phyloP scores from a whole-genome alignment of 2,113 vertebrate species.

The Otis tarda region DNA sequence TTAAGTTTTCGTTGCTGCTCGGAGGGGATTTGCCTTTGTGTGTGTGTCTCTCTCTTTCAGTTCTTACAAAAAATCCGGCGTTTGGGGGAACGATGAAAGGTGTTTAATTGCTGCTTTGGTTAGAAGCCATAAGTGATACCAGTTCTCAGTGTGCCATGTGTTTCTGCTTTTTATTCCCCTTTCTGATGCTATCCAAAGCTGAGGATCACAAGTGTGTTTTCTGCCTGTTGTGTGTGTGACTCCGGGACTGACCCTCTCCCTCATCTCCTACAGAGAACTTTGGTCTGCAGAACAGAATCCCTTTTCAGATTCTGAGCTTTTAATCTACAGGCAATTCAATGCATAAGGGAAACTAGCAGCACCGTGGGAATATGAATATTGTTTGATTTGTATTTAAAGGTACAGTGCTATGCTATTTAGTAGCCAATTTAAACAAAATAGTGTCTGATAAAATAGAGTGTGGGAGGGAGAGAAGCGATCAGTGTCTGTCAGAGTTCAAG shows the following conservation, averaged over 20 bases:
- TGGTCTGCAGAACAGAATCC: slow-evolving; percentile 66
- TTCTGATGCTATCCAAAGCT: slow-evolving; percentile 64
- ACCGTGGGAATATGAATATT: slow-evolving; percentile 68
- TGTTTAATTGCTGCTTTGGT: slow-evolving; percentile 69
- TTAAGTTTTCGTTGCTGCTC: slow-evolving; percentile 74
- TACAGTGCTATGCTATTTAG: slow-evolving; percentile 57
- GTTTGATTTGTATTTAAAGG: slow-evolving; percentile 71
- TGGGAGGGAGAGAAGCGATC: slow-evolving; percentile 8
- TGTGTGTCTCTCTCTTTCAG: slow-evolving; percentile 5
- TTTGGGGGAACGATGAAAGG: slow-evolving; percentile 60
- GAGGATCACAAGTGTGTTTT: slow-evolving; percentile 70
- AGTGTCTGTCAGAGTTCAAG: slow-evolving; percentile 35
- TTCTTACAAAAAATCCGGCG: slow-evolving; percentile 55
- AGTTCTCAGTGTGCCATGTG: slow-evolving; percentile 72
- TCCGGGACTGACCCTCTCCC: slow-evolving; percentile 68
- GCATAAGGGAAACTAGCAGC: slow-evolving; percentile 63
- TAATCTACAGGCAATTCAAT: slow-evolving; percentile 58
- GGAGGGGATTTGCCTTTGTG: slow-evolving; percentile 58
- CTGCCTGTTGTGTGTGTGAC: slow-evolving; percentile 71
- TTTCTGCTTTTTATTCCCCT: slow-evolving; percentile 68
- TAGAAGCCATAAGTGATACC: slow-evolving; percentile 64
- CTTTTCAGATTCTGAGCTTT: slow-evolving; percentile 70
- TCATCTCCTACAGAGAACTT: slow-evolving; percentile 72
- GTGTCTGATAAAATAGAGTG: slow-evolving; percentile 39
- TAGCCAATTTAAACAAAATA: slow-evolving; percentile 52